phyloP scores from a whole-genome alignment of 2,797 vertebrate species.

The Ibycter americanus region DNA sequence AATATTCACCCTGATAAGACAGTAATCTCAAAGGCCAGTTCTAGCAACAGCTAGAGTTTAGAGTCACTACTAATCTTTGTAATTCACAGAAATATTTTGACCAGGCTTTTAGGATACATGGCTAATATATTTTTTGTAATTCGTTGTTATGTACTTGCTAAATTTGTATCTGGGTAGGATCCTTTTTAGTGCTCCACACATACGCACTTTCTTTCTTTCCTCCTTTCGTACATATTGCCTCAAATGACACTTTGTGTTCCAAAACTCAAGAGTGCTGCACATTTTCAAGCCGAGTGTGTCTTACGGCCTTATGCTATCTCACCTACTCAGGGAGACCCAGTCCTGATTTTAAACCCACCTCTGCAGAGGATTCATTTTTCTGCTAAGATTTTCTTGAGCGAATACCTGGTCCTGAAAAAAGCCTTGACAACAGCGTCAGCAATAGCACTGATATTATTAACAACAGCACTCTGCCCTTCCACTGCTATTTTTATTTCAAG shows the following conservation, averaged over 20 bases:
- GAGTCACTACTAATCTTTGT: neutral
- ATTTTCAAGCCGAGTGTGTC: neutral
- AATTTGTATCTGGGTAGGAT: neutral
- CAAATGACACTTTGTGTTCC: neutral
- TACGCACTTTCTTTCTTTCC: neutral
- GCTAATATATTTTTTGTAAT: neutral
- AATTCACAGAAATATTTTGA: neutral
- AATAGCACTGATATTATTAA: neutral
- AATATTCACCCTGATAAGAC: neutral
- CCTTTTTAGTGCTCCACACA: neutral
- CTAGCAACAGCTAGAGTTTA: neutral
- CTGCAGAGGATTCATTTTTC: neutral
- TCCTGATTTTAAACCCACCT: neutral
- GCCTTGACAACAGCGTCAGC: neutral
- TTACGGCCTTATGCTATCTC: neutral
- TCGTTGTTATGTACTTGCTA: neutral
- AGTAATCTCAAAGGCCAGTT: neutral
- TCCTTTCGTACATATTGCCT: neutral
- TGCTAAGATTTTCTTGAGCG: neutral
- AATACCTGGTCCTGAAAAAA: neutral
- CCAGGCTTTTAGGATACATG: neutral
- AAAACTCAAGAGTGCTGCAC: neutral
- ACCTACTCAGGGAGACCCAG: neutral
- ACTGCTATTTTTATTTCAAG: conserved; percentile 18
- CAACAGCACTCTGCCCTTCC: neutral